phyloP scores from a whole-genome alignment of 2,113 vertebrate genomes.

The Embiotoca jacksoni region DNA sequence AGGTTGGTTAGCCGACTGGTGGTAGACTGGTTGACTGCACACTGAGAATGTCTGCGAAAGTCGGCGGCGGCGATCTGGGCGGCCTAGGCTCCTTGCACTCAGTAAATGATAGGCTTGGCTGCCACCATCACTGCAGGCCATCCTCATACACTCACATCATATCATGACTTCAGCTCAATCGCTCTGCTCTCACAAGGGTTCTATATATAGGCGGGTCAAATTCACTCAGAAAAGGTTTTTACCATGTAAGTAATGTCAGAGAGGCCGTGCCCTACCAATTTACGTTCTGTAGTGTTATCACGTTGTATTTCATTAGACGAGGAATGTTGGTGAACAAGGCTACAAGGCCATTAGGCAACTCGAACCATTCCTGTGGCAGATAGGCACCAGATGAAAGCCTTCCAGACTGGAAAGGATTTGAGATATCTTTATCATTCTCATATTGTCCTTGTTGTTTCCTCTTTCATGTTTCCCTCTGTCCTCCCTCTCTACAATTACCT shows the following conservation, averaged over 20 bases:
- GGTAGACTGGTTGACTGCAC: slow-evolving; percentile 37
- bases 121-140: slow-evolving; percentile 42
- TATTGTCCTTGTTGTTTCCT: slow-evolving; percentile 53
- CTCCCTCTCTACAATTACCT: slow-evolving; percentile 21
- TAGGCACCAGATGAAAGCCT: slow-evolving; percentile 74
- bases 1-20: slow-evolving; percentile 36
- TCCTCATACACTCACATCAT: slow-evolving; percentile 4
- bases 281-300: slow-evolving; percentile 49
- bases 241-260: slow-evolving; percentile 18
- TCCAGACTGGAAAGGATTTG: slow-evolving; percentile 42
- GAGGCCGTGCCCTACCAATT: neutral
- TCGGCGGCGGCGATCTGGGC: slow-evolving; percentile 35
- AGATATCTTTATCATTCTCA: slow-evolving; percentile 61
- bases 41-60: slow-evolving; percentile 29
- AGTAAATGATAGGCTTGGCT: slow-evolving; percentile 58
- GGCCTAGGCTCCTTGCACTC: slow-evolving; percentile 28
- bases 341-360: slow-evolving; percentile 52
- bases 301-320: slow-evolving; percentile 44
- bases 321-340: slow-evolving; percentile 56
- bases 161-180: slow-evolving; percentile 44
- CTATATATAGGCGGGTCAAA: neutral
- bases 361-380: slow-evolving; percentile 63
- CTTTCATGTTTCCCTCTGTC: slow-evolving; percentile 49
- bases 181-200: slow-evolving; percentile 26
- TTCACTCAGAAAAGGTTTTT: neutral